phyloP scores from a whole-genome alignment of 2,888 invertebrate species.

The Cheilosia vernalis region DNA sequence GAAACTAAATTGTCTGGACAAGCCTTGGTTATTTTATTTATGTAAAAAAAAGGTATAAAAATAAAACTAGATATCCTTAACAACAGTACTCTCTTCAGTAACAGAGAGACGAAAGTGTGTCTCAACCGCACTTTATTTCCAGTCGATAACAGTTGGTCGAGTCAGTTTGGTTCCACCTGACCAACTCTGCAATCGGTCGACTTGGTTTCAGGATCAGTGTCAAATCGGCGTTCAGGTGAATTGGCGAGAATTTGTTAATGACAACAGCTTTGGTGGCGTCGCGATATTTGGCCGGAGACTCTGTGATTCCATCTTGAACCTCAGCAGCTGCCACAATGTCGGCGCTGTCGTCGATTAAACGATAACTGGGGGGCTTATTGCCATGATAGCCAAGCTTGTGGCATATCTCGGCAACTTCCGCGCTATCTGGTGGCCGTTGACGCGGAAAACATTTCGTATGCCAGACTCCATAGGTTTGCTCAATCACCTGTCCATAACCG shows the following conservation, averaged over 20 bases:
- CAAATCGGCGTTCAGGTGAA: constrained; percentile 80
- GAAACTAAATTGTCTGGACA: constrained; percentile 18
- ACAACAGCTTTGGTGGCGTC: constrained; percentile 81
- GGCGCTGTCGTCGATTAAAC: constrained; percentile 80
- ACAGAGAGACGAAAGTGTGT: not conserved
- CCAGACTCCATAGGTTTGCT: constrained; percentile 88
- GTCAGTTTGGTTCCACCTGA: constrained; percentile 81
- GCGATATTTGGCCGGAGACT: constrained; percentile 79
- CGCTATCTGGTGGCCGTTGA: constrained; percentile 83
- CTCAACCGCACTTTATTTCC: constrained; percentile 81
- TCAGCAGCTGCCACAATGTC: constrained; percentile 78
- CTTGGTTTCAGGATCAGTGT: constrained; percentile 82
- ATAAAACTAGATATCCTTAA: constrained; percentile 12
- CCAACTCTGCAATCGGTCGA: constrained; percentile 81
- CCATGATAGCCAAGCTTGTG: constrained; percentile 86
- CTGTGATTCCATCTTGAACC: constrained; percentile 77
- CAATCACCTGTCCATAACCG: constrained; percentile 86
- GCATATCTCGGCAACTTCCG: constrained; percentile 86
- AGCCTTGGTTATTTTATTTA: constrained; percentile 13
- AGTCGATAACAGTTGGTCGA: constrained; percentile 81
- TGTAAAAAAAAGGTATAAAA: constrained; percentile 53
- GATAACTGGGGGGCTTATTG: constrained; percentile 81
- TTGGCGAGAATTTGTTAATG: constrained; percentile 81
- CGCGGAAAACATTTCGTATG: constrained; percentile 88
- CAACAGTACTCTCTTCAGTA: not conserved